Percentiles rank a stretch among this genome's conserved stretches.
Evolutionary conservation across 2,888 invertebrate genomes (phyloP).

Genomic region (Oscheius sp.): DNA sequence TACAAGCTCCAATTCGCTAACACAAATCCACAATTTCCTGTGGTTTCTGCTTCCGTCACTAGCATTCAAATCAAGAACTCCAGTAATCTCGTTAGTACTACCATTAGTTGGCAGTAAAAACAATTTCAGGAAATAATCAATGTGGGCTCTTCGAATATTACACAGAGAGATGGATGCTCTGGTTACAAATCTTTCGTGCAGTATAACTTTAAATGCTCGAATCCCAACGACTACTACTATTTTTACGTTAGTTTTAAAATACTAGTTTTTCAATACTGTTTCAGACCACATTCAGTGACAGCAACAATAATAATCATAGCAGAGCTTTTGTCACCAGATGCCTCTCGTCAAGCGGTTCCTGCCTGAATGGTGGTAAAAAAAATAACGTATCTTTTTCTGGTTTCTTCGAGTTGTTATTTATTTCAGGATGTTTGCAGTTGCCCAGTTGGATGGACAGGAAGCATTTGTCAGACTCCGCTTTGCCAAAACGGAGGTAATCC

Average conservation of each 20-base stretch:
- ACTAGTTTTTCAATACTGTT: neutral
- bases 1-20: too few species aligned
- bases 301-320: neutral
- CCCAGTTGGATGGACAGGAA: neutral
- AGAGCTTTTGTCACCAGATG: slow-evolving; percentile 24
- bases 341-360: neutral
- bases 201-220: slow-evolving; percentile 16
- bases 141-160: neutral
- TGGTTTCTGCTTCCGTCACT: too few species aligned
- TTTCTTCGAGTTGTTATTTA: neutral
- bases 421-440: slow-evolving; percentile 3
- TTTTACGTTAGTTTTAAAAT: slow-evolving; percentile 11
- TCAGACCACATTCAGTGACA: slow-evolving; percentile 25
- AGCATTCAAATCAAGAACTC: too few species aligned
- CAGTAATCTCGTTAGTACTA: too few species aligned
- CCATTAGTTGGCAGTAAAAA: too few species aligned
- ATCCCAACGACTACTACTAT: slow-evolving; percentile 7
- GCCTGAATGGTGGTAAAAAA: neutral
- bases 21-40: too few species aligned
- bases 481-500: slow-evolving; percentile 19
- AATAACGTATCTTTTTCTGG: neutral
- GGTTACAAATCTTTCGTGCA: neutral
- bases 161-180: neutral
- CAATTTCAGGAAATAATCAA: neutral
- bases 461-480: slow-evolving; percentile 5